Conservation (phyloP, 1,140 invertebrate species). For the Meteorus sp. region DNA sequence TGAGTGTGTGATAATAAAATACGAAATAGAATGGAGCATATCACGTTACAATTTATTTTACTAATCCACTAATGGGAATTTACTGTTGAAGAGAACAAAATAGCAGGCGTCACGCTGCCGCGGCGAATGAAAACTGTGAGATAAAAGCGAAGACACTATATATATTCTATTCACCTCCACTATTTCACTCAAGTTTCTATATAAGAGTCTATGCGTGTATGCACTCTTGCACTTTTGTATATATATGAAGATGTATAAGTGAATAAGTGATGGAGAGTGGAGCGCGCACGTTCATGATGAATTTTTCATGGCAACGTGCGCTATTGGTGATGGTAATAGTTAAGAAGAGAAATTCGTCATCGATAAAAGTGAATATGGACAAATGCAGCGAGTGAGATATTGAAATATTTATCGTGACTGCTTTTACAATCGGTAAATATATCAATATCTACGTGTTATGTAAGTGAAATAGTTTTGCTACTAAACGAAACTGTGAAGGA, state of each 20-base stretch:
- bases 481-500: too few relatives aligned
- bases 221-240: slow-evolving; percentile 13
- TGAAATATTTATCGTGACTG: too few relatives aligned
- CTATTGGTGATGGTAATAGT: neutral
- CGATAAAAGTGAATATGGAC: neutral
- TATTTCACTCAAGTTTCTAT: neutral
- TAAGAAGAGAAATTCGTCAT: neutral
- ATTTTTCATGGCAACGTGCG: slow-evolving; percentile 23
- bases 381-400: slow-evolving; percentile 8
- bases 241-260: neutral
- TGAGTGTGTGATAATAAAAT: too few relatives aligned
- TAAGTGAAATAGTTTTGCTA: too few relatives aligned
- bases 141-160: slow-evolving; percentile 13
- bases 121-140: slow-evolving; percentile 21
- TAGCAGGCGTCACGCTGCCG: slow-evolving; percentile 2
- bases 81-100: slow-evolving; percentile 22
- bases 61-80: slow-evolving; percentile 29
- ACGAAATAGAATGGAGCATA: neutral
- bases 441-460: too few relatives aligned
- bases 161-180: neutral
- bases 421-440: too few relatives aligned
- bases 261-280: slow-evolving; percentile 5
- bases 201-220: neutral
- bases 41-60: slow-evolving; percentile 21
- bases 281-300: slow-evolving; percentile 13